Conservation (phyloP, 2,888 invertebrate genomes). For the Copidosoma aretas region DNA sequence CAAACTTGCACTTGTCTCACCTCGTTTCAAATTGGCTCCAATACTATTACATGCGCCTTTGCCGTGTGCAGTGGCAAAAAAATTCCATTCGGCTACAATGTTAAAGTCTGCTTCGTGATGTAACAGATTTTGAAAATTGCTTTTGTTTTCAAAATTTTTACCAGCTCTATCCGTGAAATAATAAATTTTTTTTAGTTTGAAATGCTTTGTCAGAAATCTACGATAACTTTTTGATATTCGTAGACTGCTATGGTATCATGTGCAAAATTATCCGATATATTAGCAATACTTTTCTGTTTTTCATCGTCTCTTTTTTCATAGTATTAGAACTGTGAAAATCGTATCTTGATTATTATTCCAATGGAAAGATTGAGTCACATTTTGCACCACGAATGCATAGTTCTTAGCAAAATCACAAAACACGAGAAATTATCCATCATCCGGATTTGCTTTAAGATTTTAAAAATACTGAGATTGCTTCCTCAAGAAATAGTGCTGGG, state of each 20-base stretch:
- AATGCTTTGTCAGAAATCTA: conserved; percentile 12
- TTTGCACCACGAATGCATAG: not conserved
- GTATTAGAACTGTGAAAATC: conserved; percentile 39
- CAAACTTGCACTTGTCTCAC: conserved; percentile 33
- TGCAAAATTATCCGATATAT: conserved; percentile 37
- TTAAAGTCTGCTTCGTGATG: conserved; percentile 36
- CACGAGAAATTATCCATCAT: too few relatives aligned
- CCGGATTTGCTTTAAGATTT: too few relatives aligned
- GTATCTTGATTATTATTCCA: conserved; percentile 23
- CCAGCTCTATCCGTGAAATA: conserved; percentile 36
- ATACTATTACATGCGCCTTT: conserved; percentile 39
- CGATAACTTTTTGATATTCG: conserved; percentile 15
- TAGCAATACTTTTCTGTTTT: conserved; percentile 34
- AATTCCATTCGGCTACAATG: conserved; percentile 37
- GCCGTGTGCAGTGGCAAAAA: conserved; percentile 38
- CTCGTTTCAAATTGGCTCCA: conserved; percentile 33
- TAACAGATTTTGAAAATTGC: conserved; percentile 36
- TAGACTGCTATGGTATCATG: conserved; percentile 37
- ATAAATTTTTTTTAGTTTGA: conserved; percentile 10
- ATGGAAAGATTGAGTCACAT: conserved; percentile 2
- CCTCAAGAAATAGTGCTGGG: too few relatives aligned
- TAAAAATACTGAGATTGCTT: too few relatives aligned
- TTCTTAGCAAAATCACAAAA: too few relatives aligned
- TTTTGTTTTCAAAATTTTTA: conserved; percentile 36
- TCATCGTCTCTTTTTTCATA: conserved; percentile 23